phyloP scores from a whole-genome alignment of 64 coral and sea anemone species.

The Porites australiensis region DNA sequence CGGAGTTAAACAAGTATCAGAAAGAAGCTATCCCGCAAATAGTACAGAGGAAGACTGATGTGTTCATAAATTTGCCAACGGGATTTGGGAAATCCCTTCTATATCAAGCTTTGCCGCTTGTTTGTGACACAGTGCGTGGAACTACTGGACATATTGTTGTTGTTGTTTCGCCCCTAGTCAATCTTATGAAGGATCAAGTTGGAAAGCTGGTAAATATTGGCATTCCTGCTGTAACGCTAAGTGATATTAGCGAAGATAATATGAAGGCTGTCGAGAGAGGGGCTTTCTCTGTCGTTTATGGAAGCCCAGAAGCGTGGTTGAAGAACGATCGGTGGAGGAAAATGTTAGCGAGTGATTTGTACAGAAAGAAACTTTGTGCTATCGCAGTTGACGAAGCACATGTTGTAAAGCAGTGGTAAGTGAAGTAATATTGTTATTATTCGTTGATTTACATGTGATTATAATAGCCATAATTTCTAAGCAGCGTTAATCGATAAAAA shows the following conservation, averaged over 20 bases:
- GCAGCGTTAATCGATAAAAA: too few species aligned
- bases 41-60: neutral
- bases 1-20: neutral
- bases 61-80: slow-evolving; percentile 33
- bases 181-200: slow-evolving; percentile 46
- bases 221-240: slow-evolving; percentile 27
- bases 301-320: slow-evolving; percentile 56
- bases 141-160: slow-evolving; percentile 34
- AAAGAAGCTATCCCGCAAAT: slow-evolving; percentile 17
- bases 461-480: too few species aligned
- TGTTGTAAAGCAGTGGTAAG: slow-evolving; percentile 78
- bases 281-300: slow-evolving; percentile 51
- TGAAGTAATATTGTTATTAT: neutral
- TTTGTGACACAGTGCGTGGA: slow-evolving; percentile 12
- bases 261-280: slow-evolving; percentile 24
- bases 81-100: slow-evolving; percentile 47
- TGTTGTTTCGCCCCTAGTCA: slow-evolving; percentile 43
- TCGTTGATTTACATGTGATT: too few species aligned
- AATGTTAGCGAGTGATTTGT: slow-evolving; percentile 20
- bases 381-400: slow-evolving; percentile 74
- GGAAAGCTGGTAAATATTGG: slow-evolving; percentile 5
- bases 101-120: slow-evolving; percentile 30
- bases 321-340: slow-evolving; percentile 60
- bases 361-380: slow-evolving; percentile 39
- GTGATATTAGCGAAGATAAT: slow-evolving; percentile 29